Base-by-base conservation (phyloP, 37 sponge, comb jelly and placozoan species). In the Cliona cf. orientalis region DNA sequence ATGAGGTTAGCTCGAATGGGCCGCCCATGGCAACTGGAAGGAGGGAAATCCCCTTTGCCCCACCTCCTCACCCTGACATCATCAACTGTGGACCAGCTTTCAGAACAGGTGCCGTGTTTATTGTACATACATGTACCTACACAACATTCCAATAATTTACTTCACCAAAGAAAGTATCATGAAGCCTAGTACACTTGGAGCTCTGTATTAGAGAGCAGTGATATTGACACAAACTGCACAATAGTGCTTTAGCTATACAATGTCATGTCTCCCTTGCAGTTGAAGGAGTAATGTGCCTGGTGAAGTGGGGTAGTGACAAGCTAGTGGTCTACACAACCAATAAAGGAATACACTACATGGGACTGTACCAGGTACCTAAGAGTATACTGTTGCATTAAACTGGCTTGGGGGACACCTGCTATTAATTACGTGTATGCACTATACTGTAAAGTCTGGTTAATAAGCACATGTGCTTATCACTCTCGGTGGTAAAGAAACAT, bases 351-450 rank as follows among this genome's bases (percentile, higher is more conserved):
- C 35, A 57, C 49, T 80, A 80, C 62, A 42, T 80, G 43, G 75
- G 88, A 9, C 75, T 87, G 35, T 87, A 75, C 67, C 87, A 86
- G 82, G 82, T 82, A 58, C 25, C 33, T 19, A n/a, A n/a, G n/a
- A n/a, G n/a, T n/a, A n/a, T n/a, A n/a, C n/a, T n/a, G n/a, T n/a
- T n/a, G n/a, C n/a, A n/a, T n/a, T n/a, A n/a, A n/a, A n/a, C n/a
- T n/a, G n/a, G n/a, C n/a, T n/a, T n/a, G n/a, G n/a, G n/a, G n/a
- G n/a, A n/a, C n/a, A n/a, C n/a, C n/a, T n/a, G n/a, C n/a, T n/a
- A n/a, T n/a, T n/a, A n/a, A n/a, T n/a, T n/a, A n/a, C n/a, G n/a
- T n/a, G n/a, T n/a, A n/a, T n/a, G n/a, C n/a, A n/a, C n/a, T n/a
- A n/a, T n/a, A n/a, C n/a, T n/a, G n/a, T n/a, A n/a, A n/a, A n/a